Conservation (phyloP, 2,888 invertebrate genomes). For the Mythimna lalbum region DNA sequence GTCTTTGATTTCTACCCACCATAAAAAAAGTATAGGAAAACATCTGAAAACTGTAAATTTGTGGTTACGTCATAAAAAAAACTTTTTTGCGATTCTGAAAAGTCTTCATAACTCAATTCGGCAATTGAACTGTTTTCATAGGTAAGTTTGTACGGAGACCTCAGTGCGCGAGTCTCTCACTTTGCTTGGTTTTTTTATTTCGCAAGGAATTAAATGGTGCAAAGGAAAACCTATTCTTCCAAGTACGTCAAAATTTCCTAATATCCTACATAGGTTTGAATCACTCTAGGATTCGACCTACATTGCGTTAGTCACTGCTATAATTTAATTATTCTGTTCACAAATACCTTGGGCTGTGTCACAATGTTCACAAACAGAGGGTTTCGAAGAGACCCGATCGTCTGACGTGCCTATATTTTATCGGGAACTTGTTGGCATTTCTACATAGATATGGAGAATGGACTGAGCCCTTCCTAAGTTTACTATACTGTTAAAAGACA, state of each 20-base stretch:
- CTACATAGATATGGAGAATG: neutral
- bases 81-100: no score
- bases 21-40: no score
- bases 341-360: constrained; percentile 52
- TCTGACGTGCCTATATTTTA: neutral
- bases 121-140: no score
- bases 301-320: constrained; percentile 11
- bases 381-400: neutral
- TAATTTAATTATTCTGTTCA: constrained; percentile 56
- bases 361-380: constrained; percentile 44
- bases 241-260: neutral
- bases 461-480: neutral
- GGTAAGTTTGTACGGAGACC: no score
- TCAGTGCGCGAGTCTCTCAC: no score
- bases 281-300: constrained; percentile 8
- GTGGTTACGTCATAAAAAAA: no score
- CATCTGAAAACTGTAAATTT: no score
- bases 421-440: neutral
- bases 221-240: neutral
- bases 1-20: no score
- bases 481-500: neutral
- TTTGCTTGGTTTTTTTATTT: no score
- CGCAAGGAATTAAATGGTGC: neutral
- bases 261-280: neutral
- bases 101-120: no score